Base-by-base conservation (phyloP, 2,888 invertebrate genomes). In the Frankliniella intonsa region DNA sequence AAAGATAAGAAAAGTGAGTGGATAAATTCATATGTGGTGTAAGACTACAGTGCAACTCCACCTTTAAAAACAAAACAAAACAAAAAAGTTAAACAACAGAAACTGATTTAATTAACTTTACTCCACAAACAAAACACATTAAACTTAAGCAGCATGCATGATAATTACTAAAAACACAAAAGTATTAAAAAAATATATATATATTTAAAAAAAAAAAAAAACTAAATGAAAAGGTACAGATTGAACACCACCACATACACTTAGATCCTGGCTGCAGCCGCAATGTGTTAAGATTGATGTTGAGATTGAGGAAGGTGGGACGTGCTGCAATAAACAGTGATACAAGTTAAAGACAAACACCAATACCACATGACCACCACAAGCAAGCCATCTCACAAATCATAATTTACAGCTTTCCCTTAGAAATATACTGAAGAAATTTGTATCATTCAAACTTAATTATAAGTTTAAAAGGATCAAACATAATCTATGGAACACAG, bases 231-330 rank as follows among this genome's bases (percentile, higher is more conserved):
- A 84, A 86, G 80, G 69, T 81, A 84, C 10, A 55, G 22, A 19
- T 17, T 69, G 65, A 76, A 55, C n/a, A 27, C 50, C 14, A 50
- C 87, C 89, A 95, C 95, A 91, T 95, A 96, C 96, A 94, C 94
- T 96, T 96, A 89, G 91, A 87, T 85, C 88, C 89, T 88, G 89
- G 95, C 91, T 94, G 95, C 88, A 94, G 93, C 90, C 95, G 93
- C 90, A 95, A 92, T 87, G 95, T 93, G 92, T 96, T 96, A 90
- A 95, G 93, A 92, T 95, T 96, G 92, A 96, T 92, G 92, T 94
- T 96, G 91, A 98, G 94, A 93, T 97, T 97, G 91, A 98, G 94
- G 93, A 97, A 98, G 89, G 97, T 98, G 88, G 98, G 98, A 88
- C 98, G 95, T 90, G 97, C 97, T 98, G 97, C 91, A 94, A 94